These are phyloP conservation scores for Nemotelus nigrinus DNA, from an alignment of 2,888 invertebrate genomes.

Conservation along the genomic window DNA sequence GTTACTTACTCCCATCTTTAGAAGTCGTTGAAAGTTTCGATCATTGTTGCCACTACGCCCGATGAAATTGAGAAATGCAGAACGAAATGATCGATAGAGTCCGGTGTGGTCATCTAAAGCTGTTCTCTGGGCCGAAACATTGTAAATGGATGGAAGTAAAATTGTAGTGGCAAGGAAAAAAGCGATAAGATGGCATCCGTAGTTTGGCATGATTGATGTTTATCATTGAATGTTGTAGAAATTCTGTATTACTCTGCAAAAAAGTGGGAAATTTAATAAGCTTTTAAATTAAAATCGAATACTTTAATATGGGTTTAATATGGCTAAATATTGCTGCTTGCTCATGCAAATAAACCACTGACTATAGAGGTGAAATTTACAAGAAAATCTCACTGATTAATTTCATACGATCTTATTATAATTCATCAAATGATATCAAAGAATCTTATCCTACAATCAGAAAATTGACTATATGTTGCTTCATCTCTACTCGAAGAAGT, in stretches of 20 bases:
- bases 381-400: too few species aligned
- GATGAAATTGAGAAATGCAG: conserved; percentile 56
- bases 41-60: conserved; percentile 60
- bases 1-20: conserved; percentile 57
- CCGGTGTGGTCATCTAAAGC: conserved; percentile 56
- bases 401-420: too few species aligned
- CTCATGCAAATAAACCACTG: too few species aligned
- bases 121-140: conserved; percentile 57
- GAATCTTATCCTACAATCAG: too few species aligned
- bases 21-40: conserved; percentile 55
- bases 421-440: too few species aligned
- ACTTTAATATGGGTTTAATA: too few species aligned
- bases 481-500: too few species aligned
- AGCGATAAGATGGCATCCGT: background rate
- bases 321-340: too few species aligned
- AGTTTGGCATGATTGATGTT: background rate
- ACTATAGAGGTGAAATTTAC: too few species aligned
- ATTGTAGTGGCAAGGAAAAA: background rate
- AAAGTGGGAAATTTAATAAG: too few species aligned
- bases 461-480: too few species aligned
- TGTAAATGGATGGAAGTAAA: background rate
- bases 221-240: background rate
- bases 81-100: conserved; percentile 56
- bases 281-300: background rate
- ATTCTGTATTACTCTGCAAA: background rate